These are phyloP conservation scores for Periophthalmodon schlosseri DNA, from an alignment of 2,113 vertebrate genomes.

Conservation along the genomic window DNA sequence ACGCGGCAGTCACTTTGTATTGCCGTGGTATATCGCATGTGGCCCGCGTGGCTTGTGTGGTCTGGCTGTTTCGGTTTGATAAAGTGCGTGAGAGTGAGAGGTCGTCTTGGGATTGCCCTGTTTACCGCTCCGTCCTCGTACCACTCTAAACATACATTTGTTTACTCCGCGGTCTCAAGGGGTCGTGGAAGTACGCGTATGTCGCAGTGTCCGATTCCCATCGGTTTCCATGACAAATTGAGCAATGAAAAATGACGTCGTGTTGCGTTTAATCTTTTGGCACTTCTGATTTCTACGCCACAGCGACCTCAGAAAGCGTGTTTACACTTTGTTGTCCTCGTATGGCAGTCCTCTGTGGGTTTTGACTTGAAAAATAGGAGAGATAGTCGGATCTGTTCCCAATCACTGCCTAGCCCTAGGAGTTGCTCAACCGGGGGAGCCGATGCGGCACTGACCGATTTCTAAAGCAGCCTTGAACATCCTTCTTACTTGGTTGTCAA, in stretches of 20 bases:
- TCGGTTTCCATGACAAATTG: constrained; percentile 41
- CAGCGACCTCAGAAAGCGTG: constrained; percentile 26
- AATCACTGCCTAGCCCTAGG: constrained; percentile 22
- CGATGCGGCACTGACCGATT: constrained; percentile 39
- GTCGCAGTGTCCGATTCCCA: constrained; percentile 17
- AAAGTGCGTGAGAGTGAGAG: constrained; percentile 11
- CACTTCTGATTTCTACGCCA: constrained; percentile 20
- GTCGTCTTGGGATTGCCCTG: constrained; percentile 6
- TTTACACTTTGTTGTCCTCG: constrained; percentile 47
- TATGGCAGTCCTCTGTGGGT: constrained; percentile 26
- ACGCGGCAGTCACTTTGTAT: neutral
- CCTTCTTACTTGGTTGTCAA: constrained; percentile 2
- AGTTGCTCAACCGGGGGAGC: constrained; percentile 28
- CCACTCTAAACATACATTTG: constrained; percentile 28
- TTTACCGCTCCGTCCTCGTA: constrained; percentile 19
- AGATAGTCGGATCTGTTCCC: constrained; percentile 48
- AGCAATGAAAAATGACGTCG: constrained; percentile 35
- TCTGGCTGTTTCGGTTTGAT: constrained; percentile 14
- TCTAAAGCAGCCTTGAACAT: constrained; percentile 30
- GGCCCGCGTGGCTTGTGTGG: constrained; percentile 4
- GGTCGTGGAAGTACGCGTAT: constrained; percentile 2
- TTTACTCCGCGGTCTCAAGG: constrained; percentile 11
- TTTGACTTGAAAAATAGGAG: constrained; percentile 20
- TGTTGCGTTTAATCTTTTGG: constrained; percentile 41
- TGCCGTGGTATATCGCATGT: neutral